Conservation (phyloP, 2,113 vertebrate genomes). For the Dolichotis patagonum region DNA sequence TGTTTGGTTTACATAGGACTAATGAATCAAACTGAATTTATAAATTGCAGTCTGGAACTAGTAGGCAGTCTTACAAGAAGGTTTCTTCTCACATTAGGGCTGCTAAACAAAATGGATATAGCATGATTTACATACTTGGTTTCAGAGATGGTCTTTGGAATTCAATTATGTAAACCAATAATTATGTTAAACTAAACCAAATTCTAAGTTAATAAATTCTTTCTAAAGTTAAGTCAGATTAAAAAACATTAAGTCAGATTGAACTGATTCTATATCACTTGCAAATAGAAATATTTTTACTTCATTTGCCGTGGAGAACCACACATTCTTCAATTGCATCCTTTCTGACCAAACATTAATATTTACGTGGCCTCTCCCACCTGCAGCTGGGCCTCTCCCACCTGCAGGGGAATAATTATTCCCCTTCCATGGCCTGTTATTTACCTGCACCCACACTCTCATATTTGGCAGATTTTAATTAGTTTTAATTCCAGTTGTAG, state of each 20-base stretch:
- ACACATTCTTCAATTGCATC: background rate
- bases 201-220: slow-evolving; percentile 40
- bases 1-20: background rate
- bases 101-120: background rate
- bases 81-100: background rate
- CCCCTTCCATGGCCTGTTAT: background rate
- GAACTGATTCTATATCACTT: background rate
- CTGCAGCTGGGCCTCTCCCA: background rate
- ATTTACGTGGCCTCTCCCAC: background rate
- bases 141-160: slow-evolving; percentile 1
- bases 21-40: slow-evolving; percentile 17
- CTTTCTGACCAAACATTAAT: background rate
- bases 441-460: background rate
- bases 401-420: background rate
- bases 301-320: background rate
- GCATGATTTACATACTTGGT: background rate
- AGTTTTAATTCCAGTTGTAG: background rate
- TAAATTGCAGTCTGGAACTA: background rate
- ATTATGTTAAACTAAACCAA: slow-evolving; percentile 12
- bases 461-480: background rate
- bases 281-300: background rate
- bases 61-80: background rate
- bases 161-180: slow-evolving; percentile 12
- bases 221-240: background rate
- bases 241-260: background rate